A percentile compares a stretch with the other conserved stretches of the same genome.
Conservation (phyloP, 2,797 vertebrate genomes). For the Triplophysa bombifrons region DNA sequence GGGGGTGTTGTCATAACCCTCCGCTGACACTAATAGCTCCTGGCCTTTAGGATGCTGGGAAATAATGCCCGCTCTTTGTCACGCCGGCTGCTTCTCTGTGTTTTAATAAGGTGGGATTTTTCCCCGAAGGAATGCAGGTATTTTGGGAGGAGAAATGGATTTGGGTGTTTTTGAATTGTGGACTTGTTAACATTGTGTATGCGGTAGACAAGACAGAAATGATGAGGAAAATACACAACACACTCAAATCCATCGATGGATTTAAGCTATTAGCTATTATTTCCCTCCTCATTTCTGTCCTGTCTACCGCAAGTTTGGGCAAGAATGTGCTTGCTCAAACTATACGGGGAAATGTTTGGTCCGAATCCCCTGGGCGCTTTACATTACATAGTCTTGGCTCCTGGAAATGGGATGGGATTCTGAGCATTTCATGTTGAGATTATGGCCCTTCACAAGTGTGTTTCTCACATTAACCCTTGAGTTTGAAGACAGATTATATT, state of each 20-base stretch:
- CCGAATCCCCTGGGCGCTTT: too few relatives aligned
- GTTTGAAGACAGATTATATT: not conserved
- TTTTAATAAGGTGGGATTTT: slow-evolving; percentile 50
- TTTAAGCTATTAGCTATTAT: too few relatives aligned
- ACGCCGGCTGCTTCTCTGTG: slow-evolving; percentile 45
- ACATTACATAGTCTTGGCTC: too few relatives aligned
- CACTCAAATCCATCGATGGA: not conserved
- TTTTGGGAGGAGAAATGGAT: not conserved
- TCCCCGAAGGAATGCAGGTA: not conserved
- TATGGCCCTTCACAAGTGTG: not conserved
- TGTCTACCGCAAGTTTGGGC: not conserved
- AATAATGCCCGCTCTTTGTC: slow-evolving; percentile 54
- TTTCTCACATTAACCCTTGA: not conserved
- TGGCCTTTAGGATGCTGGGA: slow-evolving; percentile 53
- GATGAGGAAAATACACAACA: not conserved
- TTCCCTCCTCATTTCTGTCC: too few relatives aligned
- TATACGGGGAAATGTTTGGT: not conserved
- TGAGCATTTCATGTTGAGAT: not conserved
- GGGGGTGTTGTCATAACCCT: slow-evolving; percentile 25
- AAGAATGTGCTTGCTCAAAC: not conserved
- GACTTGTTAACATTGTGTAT: not conserved
- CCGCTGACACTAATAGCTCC: slow-evolving; percentile 55
- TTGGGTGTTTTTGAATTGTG: not conserved
- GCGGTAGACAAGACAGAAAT: not conserved
- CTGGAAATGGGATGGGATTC: too few relatives aligned